phyloP scores from a whole-genome alignment of 2,797 vertebrate species.

The Pseudomugil tenellus region DNA sequence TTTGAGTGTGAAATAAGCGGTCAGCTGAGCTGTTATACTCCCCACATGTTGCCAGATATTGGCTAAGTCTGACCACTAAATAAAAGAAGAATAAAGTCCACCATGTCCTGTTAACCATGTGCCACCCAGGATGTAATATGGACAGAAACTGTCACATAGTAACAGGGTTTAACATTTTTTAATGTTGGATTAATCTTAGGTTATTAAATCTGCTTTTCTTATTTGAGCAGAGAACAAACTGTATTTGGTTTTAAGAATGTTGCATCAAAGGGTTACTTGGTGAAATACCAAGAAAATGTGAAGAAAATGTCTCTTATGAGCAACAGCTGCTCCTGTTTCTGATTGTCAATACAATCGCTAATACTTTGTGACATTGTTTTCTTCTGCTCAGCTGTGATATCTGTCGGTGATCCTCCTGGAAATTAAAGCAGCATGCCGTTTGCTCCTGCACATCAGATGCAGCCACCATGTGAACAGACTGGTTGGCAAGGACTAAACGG shows the following conservation, averaged over 20 bases:
- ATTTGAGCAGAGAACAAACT: no score
- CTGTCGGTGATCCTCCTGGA: conserved; percentile 1
- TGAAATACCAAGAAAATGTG: no score
- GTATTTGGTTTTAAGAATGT: no score
- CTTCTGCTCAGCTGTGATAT: conserved; percentile 1
- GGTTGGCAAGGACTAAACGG: neutral
- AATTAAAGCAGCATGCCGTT: neutral
- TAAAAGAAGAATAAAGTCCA: neutral
- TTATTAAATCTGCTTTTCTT: no score
- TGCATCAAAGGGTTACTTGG: neutral
- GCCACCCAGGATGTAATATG: neutral
- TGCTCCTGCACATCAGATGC: conserved; percentile 1
- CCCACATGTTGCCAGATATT: conserved; percentile 5
- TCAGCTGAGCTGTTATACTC: neutral
- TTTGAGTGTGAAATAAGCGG: neutral
- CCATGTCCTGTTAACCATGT: neutral
- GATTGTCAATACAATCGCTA: neutral
- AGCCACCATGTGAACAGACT: neutral
- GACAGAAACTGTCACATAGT: no score
- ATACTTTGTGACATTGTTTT: conserved; percentile 3
- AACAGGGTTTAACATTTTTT: no score
- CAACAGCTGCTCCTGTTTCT: conserved; percentile 1
- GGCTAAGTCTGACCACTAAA: neutral
- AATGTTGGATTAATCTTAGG: no score
- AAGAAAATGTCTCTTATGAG: neutral